phyloP scores from a whole-genome alignment of 2,797 vertebrate genomes.

The Catostomus latipinnis region DNA sequence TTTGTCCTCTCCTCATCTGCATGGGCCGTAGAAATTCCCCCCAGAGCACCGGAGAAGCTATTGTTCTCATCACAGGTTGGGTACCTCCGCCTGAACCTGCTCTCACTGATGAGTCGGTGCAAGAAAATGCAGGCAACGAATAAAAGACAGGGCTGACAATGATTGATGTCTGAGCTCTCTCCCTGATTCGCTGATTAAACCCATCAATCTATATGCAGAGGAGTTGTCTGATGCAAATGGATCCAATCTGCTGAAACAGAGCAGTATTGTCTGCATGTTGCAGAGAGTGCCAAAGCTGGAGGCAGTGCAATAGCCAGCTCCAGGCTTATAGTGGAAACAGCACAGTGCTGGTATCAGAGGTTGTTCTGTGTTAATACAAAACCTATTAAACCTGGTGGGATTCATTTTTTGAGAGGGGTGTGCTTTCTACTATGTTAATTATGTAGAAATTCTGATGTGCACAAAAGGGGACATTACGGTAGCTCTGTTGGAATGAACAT shows the following conservation, averaged over 20 bases:
- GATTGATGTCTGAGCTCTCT: constrained; percentile 91
- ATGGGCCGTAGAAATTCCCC: constrained; percentile 59
- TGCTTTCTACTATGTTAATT: constrained; percentile 28
- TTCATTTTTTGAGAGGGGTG: constrained; percentile 35
- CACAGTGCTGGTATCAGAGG: constrained; percentile 41
- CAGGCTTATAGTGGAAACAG: constrained; percentile 58
- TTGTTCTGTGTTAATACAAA: constrained; percentile 55
- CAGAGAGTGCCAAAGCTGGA: constrained; percentile 78
- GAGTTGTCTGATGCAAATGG: constrained; percentile 94
- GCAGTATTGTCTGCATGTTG: constrained; percentile 79
- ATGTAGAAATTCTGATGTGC: constrained; percentile 15
- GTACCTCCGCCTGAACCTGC: constrained; percentile 75
- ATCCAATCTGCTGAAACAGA: constrained; percentile 89
- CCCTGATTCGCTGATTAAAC: constrained; percentile 99
- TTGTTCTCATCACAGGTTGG: constrained; percentile 55
- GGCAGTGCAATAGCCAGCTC: constrained; percentile 74
- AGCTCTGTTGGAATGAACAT: not conserved
- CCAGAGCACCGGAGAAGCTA: constrained; percentile 22
- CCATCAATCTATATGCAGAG: constrained; percentile 99
- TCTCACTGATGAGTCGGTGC: constrained; percentile 81
- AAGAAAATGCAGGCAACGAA: constrained; percentile 73
- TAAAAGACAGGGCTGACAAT: constrained; percentile 81
- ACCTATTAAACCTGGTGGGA: constrained; percentile 52
- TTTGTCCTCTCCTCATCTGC: constrained; percentile 67
- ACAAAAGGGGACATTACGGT: constrained; percentile 37